Percentiles rank a stretch among this genome's conserved stretches.
Evolutionary conservation across 1,140 invertebrate genomes (phyloP).

Genomic region (Sitobion miscanthi): DNA sequence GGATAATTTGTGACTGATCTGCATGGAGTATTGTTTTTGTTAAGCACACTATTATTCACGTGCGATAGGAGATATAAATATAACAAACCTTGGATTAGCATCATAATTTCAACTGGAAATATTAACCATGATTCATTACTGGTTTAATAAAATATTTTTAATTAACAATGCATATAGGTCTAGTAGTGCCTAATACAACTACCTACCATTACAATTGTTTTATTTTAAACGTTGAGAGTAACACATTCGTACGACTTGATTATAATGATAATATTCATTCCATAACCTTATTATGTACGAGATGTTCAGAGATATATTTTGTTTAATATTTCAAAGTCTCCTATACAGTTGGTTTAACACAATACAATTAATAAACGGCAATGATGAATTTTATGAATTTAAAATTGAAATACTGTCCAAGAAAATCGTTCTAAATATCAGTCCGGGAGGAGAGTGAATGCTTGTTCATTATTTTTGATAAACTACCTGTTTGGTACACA

Average conservation of each 20-base stretch:
- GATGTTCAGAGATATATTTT: not conserved
- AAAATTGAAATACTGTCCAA: not conserved
- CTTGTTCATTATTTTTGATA: not conserved
- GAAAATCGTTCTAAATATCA: not conserved
- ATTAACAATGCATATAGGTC: not conserved
- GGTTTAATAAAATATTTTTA: slow-evolving; percentile 8
- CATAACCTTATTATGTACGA: not conserved
- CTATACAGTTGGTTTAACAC: not conserved
- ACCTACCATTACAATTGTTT: not conserved
- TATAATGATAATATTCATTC: not conserved
- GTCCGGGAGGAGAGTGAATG: not conserved
- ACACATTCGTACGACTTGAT: not conserved
- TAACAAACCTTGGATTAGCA: not conserved
- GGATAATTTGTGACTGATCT: not conserved
- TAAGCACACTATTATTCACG: not conserved
- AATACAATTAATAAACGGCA: not conserved
- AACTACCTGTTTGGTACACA: not conserved
- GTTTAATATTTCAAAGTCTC: too few species aligned
- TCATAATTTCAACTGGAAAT: not conserved
- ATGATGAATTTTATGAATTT: not conserved
- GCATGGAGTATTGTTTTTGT: not conserved
- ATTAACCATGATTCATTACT: not conserved
- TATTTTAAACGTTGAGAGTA: not conserved
- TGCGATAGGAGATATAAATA: not conserved
- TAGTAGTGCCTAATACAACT: too few species aligned